Conservation (phyloP, 2,888 invertebrate species). For the Drosophila colorata region DNA sequence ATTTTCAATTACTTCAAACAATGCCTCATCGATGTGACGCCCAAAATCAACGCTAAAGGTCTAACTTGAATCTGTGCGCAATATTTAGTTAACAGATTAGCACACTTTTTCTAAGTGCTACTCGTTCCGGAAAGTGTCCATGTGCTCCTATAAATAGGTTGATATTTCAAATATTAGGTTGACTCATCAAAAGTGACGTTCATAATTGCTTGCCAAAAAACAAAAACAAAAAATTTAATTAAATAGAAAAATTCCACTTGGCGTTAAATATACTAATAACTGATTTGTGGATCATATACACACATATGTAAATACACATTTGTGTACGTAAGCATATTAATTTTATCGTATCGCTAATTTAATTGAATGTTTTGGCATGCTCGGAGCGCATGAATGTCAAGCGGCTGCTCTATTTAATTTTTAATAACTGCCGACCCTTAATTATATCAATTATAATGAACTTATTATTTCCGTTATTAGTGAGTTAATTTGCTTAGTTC, state of each 20-base stretch:
- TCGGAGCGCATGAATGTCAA: slow-evolving; percentile 19
- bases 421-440: slow-evolving; percentile 7
- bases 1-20: not conserved
- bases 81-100: slow-evolving; percentile 35
- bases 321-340: not conserved
- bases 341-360: slow-evolving; percentile 7
- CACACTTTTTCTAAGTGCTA: slow-evolving; percentile 6
- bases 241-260: not conserved
- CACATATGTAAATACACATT: not conserved
- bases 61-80: not conserved
- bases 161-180: slow-evolving; percentile 11
- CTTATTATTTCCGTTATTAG: slow-evolving; percentile 15
- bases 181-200: slow-evolving; percentile 31
- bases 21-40: slow-evolving; percentile 6
- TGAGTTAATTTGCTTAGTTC: slow-evolving; percentile 3
- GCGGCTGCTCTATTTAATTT: not conserved
- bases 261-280: not conserved
- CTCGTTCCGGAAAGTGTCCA: not conserved
- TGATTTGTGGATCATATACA: slow-evolving; percentile 1
- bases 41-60: not conserved
- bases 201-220: slow-evolving; percentile 8
- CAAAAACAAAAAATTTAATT: slow-evolving; percentile 6
- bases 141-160: slow-evolving; percentile 27
- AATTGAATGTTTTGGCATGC: not conserved
- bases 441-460: slow-evolving; percentile 41